Percentiles rank a stretch among this genome's conserved stretches.
These are phyloP conservation scores for Glareola pratincola DNA, from an alignment of 2,113 vertebrate genomes.

Conservation along the genomic window DNA sequence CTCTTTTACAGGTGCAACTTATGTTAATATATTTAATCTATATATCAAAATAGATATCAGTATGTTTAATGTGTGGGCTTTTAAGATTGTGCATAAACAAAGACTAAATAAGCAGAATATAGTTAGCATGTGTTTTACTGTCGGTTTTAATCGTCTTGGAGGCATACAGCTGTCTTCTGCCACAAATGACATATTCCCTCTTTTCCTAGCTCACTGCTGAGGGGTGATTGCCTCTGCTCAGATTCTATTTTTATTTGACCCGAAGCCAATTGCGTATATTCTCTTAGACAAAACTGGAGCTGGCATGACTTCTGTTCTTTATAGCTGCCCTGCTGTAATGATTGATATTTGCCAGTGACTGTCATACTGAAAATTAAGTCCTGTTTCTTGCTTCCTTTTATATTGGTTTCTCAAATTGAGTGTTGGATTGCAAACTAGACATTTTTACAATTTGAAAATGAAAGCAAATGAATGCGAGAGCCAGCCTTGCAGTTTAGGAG, in stretches of 20 bases:
- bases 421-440: neutral
- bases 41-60: neutral
- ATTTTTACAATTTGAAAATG: slow-evolving; percentile 9
- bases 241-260: slow-evolving; percentile 71
- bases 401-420: neutral
- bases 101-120: neutral
- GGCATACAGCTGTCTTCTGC: slow-evolving; percentile 43
- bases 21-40: neutral
- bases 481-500: neutral
- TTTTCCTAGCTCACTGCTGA: neutral
- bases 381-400: neutral
- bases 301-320: slow-evolving; percentile 24
- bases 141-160: neutral
- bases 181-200: neutral
- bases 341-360: slow-evolving; percentile 22
- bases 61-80: neutral
- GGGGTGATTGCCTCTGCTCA: neutral
- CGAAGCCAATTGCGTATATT: slow-evolving; percentile 49
- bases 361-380: neutral
- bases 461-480: neutral
- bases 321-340: slow-evolving; percentile 7
- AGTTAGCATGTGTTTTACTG: neutral
- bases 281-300: slow-evolving; percentile 13
- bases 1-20: neutral
- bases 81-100: neutral